These are phyloP conservation scores for Drosophila littoralis DNA, from an alignment of 1,140 invertebrate species.

Conservation along the genomic window DNA sequence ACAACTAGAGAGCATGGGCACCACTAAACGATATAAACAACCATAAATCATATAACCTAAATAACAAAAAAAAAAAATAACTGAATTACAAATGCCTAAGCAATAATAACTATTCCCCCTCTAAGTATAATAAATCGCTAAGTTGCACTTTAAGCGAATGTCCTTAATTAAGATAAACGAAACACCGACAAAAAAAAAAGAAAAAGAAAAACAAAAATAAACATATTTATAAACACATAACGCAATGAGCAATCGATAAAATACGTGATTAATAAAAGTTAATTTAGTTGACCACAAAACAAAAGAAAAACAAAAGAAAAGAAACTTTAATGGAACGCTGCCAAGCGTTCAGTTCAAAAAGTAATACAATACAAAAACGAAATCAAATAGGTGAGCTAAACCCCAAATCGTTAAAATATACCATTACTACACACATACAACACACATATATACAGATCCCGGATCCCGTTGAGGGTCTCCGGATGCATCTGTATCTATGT, in stretches of 20 bases:
- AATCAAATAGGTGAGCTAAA: constrained; percentile 84
- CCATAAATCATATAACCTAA: constrained; percentile 33
- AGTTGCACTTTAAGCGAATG: constrained; percentile 65
- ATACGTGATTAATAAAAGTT: constrained; percentile 70
- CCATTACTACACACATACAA: constrained; percentile 55
- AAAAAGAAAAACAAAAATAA: constrained; percentile 30
- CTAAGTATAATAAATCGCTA: constrained; percentile 70
- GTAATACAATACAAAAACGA: constrained; percentile 55
- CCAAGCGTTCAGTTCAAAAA: constrained; percentile 53
- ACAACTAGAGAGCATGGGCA: constrained; percentile 64
- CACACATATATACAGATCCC: constrained; percentile 14
- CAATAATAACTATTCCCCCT: constrained; percentile 35
- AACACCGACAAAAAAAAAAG: constrained; percentile 25
- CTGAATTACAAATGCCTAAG: constrained; percentile 40
- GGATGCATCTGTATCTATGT: constrained; percentile 29
- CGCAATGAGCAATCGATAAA: constrained; percentile 54
- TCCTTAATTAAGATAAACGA: constrained; percentile 67
- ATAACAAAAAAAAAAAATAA: constrained; percentile 47
- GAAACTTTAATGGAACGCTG: constrained; percentile 43
- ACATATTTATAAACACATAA: constrained; percentile 49
- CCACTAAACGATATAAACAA: constrained; percentile 46
- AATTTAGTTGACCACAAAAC: constrained; percentile 75
- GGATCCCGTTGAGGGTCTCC: constrained; percentile 6
- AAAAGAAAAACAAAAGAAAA: constrained; percentile 35
- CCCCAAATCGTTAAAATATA: constrained; percentile 83